A percentile compares a stretch with the other conserved stretches of the same genome.
phyloP scores from a whole-genome alignment of 2,888 invertebrate species.

The Lasioglossum malachurum region DNA sequence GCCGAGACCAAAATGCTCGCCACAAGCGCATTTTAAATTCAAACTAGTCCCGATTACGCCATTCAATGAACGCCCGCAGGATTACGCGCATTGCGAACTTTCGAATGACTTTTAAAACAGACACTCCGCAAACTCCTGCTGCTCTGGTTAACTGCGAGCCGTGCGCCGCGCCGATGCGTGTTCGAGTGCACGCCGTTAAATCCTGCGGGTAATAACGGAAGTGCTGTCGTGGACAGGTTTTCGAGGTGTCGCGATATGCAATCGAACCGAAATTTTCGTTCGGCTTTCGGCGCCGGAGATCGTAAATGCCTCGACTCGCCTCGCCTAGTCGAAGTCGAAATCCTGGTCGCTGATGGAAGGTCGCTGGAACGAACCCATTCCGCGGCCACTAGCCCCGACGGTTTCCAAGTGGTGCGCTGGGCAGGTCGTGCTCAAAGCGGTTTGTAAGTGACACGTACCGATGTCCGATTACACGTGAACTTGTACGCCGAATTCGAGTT shows the following conservation, averaged over 20 bases:
- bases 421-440: background rate
- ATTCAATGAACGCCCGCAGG: slow-evolving; percentile 44
- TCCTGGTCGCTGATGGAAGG: slow-evolving; percentile 7
- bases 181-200: slow-evolving; percentile 21
- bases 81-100: slow-evolving; percentile 41
- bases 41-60: slow-evolving; percentile 57
- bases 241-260: slow-evolving; percentile 9
- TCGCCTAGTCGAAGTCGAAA: background rate
- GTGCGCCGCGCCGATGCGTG: background rate
- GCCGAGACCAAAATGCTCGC: slow-evolving; percentile 20
- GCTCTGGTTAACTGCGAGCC: background rate
- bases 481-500: background rate
- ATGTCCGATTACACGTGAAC: background rate
- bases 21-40: slow-evolving; percentile 53
- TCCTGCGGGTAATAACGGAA: slow-evolving; percentile 31
- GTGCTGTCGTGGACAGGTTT: slow-evolving; percentile 4
- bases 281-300: slow-evolving; percentile 7
- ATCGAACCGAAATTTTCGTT: slow-evolving; percentile 31
- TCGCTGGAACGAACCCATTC: background rate
- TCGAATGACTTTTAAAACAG: slow-evolving; percentile 23
- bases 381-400: background rate
- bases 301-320: background rate
- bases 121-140: background rate
- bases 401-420: background rate
- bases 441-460: slow-evolving; percentile 9